These are phyloP conservation scores for Ameiurus melas DNA, from an alignment of 2,113 vertebrate species.

Conservation along the genomic window DNA sequence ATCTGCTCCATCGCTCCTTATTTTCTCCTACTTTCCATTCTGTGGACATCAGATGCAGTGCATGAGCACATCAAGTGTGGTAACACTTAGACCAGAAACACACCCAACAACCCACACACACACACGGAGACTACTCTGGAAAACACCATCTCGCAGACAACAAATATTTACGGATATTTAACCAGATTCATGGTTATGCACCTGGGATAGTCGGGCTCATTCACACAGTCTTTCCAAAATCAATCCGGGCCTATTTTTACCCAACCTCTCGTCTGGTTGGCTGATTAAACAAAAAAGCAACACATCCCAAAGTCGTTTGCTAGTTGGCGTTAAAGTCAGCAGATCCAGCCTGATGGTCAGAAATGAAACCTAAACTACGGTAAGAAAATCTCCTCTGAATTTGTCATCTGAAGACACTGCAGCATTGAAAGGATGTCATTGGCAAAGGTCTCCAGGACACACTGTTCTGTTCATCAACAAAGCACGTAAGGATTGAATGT, in stretches of 20 bases:
- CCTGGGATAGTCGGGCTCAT: not conserved
- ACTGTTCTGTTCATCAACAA: constrained; percentile 17
- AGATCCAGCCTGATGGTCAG: not conserved
- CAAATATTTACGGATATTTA: constrained; percentile 56
- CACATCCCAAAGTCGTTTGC: constrained; percentile 12
- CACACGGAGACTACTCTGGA: constrained; percentile 56
- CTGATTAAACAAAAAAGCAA: constrained; percentile 33
- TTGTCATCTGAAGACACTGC: not conserved
- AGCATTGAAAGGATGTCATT: not conserved
- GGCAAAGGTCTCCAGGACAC: constrained; percentile 21
- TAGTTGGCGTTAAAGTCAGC: not conserved
- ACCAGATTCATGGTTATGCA: constrained; percentile 24
- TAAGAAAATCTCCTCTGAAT: constrained; percentile 13
- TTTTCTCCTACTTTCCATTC: constrained; percentile 40
- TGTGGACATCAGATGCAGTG: constrained; percentile 56
- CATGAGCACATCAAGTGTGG: constrained; percentile 65
- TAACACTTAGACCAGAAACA: constrained; percentile 47
- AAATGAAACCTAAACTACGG: constrained; percentile 1
- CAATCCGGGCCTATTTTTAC: constrained; percentile 30
- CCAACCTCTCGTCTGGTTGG: not conserved
- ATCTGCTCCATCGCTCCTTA: constrained; percentile 33
- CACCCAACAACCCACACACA: constrained; percentile 56
- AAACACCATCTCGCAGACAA: constrained; percentile 58
- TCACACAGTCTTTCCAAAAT: constrained; percentile 22
- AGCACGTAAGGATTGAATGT: constrained; percentile 31